phyloP scores from a whole-genome alignment of 1,140 invertebrate species.

The Delia radicum region DNA sequence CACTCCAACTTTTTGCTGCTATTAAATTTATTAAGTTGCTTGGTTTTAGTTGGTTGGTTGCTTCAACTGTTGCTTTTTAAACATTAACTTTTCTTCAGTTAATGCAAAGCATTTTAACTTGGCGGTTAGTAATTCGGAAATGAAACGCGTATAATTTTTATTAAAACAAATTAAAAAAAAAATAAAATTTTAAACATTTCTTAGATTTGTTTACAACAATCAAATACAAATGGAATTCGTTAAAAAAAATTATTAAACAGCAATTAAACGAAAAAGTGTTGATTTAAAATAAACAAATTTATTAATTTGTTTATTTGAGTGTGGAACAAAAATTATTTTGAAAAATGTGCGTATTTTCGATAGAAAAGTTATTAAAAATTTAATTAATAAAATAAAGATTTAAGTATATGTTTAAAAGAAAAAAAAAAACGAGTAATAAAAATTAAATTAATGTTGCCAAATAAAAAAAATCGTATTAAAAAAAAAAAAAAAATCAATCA shows the following conservation, averaged over 20 bases:
- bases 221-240: not conserved
- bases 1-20: too few species aligned
- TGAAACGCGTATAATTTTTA: too few species aligned
- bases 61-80: not conserved
- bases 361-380: too few species aligned
- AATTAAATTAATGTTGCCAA: too few species aligned
- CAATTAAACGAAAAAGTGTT: not conserved
- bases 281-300: constrained; percentile 1
- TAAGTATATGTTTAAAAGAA: too few species aligned
- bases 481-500: too few species aligned
- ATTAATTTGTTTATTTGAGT: not conserved
- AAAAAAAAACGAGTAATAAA: too few species aligned
- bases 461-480: too few species aligned
- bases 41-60: not conserved
- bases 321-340: not conserved
- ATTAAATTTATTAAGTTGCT: not conserved
- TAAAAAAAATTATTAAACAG: not conserved
- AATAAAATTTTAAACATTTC: not conserved
- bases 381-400: too few species aligned
- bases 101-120: not conserved
- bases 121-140: not conserved
- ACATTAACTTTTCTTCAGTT: not conserved
- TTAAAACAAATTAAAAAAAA: not conserved
- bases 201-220: not conserved
- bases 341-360: too few species aligned